A percentile compares a stretch with the other conserved stretches of the same genome.
phyloP scores from a whole-genome alignment of 2,113 vertebrate genomes.

The Alexandromys fortis region DNA sequence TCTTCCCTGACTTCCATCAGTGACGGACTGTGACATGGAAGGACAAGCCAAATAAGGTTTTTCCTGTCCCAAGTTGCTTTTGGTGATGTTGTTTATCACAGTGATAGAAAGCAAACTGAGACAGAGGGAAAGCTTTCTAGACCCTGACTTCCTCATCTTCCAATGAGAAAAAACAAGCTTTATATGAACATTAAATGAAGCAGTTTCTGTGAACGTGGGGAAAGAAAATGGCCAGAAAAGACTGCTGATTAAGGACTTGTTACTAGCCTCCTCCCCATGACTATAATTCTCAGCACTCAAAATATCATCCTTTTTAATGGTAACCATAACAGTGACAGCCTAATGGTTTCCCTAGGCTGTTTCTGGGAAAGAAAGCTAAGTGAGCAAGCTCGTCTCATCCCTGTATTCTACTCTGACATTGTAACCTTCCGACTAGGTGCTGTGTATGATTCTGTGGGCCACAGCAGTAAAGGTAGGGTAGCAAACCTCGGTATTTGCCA shows the following conservation, averaged over 20 bases:
- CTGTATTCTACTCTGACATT: background rate
- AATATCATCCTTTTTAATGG: background rate
- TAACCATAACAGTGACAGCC: background rate
- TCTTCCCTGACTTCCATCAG: background rate
- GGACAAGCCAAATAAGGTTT: background rate
- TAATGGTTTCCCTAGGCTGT: background rate
- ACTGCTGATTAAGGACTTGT: background rate
- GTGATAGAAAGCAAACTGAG: background rate
- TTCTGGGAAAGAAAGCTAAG: background rate
- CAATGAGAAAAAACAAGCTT: constrained; percentile 31
- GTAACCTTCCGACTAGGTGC: background rate
- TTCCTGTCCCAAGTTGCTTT: background rate
- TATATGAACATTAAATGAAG: background rate
- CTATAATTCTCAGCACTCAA: background rate
- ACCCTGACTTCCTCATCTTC: background rate
- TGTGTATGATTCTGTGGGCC: background rate
- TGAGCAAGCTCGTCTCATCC: background rate
- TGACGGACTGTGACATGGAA: background rate
- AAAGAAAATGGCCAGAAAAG: background rate
- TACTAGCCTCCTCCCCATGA: background rate
- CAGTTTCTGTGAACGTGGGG: background rate
- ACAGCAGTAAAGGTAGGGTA: background rate
- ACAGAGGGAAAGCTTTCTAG: background rate
- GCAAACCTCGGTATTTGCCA: background rate
- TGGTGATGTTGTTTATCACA: background rate